These are phyloP conservation scores for Spodoptera picta DNA, from an alignment of 2,888 invertebrate species.

Conservation along the genomic window DNA sequence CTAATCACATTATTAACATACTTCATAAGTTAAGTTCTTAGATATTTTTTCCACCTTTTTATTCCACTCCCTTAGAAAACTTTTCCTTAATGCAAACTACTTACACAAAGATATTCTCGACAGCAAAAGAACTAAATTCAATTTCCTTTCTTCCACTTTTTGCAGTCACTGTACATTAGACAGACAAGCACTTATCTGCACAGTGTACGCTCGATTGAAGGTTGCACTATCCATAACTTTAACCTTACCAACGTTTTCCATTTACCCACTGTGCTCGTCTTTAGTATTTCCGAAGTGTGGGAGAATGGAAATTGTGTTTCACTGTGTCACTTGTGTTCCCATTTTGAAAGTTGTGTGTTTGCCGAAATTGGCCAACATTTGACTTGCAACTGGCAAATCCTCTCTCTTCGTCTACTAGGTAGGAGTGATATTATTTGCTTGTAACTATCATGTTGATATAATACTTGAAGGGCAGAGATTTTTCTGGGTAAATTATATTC, in stretches of 20 bases:
- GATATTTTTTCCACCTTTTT: neutral
- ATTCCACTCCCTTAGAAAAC: neutral
- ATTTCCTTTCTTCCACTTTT: slow-evolving; percentile 55
- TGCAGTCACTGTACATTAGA: slow-evolving; percentile 59
- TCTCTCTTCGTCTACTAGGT: slow-evolving; percentile 51
- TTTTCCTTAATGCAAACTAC: slow-evolving; percentile 36
- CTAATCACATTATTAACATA: too few relatives aligned
- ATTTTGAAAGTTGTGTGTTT: slow-evolving; percentile 47
- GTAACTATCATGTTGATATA: slow-evolving; percentile 24
- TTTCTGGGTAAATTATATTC: too few relatives aligned
- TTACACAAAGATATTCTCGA: slow-evolving; percentile 24
- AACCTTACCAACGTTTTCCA: slow-evolving; percentile 67
- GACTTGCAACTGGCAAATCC: slow-evolving; percentile 53
- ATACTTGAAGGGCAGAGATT: slow-evolving; percentile 5
- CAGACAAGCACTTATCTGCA: slow-evolving; percentile 70
- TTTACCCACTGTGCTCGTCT: slow-evolving; percentile 45
- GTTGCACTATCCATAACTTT: slow-evolving; percentile 71
- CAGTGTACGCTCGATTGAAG: slow-evolving; percentile 79
- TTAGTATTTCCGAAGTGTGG: neutral
- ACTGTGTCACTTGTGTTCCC: slow-evolving; percentile 42
- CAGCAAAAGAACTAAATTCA: slow-evolving; percentile 48
- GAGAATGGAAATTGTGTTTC: slow-evolving; percentile 13
- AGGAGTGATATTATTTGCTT: slow-evolving; percentile 45
- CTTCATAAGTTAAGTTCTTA: slow-evolving; percentile 12
- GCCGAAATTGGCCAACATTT: slow-evolving; percentile 61